Evolutionary conservation across 2,113 vertebrate species (phyloP), one percentile per base, ranked within the genome.

Genomic region (Silurus asotus): DNA sequence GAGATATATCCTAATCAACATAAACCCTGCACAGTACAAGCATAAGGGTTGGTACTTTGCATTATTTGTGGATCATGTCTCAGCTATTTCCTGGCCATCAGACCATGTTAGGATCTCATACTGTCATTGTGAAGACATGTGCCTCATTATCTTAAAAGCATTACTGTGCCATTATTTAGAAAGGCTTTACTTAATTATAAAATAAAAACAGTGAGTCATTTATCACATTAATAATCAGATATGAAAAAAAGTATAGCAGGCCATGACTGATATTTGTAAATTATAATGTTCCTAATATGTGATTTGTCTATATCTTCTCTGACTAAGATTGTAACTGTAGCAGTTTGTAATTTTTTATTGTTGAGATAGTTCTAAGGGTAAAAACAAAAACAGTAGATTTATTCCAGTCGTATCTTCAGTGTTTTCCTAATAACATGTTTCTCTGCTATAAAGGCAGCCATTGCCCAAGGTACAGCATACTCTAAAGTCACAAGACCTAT

Each of bases 401-500:
- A 55, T 76, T 76, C 64, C 62, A 95, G 82, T 75, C 92, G 90
- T 83, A 95, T 89, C 83, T 91, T 93, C 76, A 95, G 87, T 9
- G 94, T 95, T 89, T 94, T 93, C 76, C 79, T 89, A 82, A 96
- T 95, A 56, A 96, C 92, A 55, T 94, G 91, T 59, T 92, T 90
- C 92, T 96, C 94, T 23, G 93, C 95, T 48, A 95, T 83, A 53
- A 95, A 88, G 3, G 92, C 92, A 0, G 93, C 94, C 51, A 92
- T 6, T 3, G 92, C 90, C 95, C 95, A 96, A 19, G 92, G 93
- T 20, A 93, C 0, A 0, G 93, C 93, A 28, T 96, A 96, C 82
- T 96, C 93, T 88, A 95, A 90, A 6, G 95, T 95, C 85, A 96
- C 92, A 84, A 96, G 89, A 49, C 95, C 95, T 64, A 76, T 69